Evolutionary conservation across 1,140 invertebrate genomes (phyloP).

Genomic region (Paralvinella palmiformis): DNA sequence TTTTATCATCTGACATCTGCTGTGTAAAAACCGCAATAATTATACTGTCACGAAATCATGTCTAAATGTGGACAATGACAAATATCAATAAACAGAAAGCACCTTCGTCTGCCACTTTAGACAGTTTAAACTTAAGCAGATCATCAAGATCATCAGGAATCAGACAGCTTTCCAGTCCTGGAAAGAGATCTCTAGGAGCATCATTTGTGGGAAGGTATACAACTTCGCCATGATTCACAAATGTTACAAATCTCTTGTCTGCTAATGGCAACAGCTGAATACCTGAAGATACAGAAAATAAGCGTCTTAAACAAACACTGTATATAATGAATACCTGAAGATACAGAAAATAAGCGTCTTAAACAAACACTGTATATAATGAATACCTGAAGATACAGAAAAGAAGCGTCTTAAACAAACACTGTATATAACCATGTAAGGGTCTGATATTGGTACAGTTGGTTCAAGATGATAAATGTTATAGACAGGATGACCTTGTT

Average conservation of each 20-base stretch:
- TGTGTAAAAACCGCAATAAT: not conserved
- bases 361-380: too few species aligned
- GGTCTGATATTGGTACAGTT: too few species aligned
- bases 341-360: too few species aligned
- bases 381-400: too few species aligned
- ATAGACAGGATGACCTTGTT: too few species aligned
- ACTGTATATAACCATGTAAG: too few species aligned
- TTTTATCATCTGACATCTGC: not conserved
- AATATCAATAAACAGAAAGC: not conserved
- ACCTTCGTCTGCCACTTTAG: not conserved
- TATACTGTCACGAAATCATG: not conserved
- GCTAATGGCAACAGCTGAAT: constrained; percentile 18
- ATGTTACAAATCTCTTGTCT: constrained; percentile 11
- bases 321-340: not conserved
- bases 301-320: not conserved
- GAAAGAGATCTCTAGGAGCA: constrained; percentile 6
- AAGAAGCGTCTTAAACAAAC: too few species aligned
- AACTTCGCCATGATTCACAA: constrained; percentile 2
- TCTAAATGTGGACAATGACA: not conserved
- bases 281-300: constrained; percentile 1
- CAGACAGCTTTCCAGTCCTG: constrained; percentile 6
- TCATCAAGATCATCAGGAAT: constrained; percentile 12
- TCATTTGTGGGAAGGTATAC: constrained; percentile 16
- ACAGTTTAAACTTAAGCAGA: not conserved
- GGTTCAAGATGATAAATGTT: too few species aligned